Percentiles rank a stretch among this genome's conserved stretches.
Evolutionary conservation across 2,113 vertebrate species (phyloP).

Genomic region (Paracanthobrama guichenoti): DNA sequence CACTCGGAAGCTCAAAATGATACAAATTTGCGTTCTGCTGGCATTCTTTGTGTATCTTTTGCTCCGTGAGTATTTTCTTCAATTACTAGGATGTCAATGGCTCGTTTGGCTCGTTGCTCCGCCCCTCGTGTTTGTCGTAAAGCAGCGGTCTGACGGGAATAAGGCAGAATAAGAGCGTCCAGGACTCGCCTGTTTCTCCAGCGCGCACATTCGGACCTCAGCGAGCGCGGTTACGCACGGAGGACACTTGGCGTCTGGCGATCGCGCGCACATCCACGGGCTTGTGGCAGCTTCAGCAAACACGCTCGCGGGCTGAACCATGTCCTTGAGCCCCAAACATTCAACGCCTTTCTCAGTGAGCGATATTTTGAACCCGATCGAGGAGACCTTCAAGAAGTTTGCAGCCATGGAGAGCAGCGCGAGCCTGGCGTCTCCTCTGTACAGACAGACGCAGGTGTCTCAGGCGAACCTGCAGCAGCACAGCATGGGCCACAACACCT

Average conservation of each 20-base stretch:
- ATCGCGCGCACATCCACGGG: constrained; percentile 57
- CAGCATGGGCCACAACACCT: constrained; percentile 74
- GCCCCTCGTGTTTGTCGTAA: constrained; percentile 82
- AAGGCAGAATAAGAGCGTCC: constrained; percentile 73
- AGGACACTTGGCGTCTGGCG: constrained; percentile 62
- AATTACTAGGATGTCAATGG: constrained; percentile 74
- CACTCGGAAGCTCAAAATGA: constrained; percentile 29
- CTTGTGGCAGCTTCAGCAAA: constrained; percentile 62
- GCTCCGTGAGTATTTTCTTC: constrained; percentile 58
- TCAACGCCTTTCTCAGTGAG: constrained; percentile 93
- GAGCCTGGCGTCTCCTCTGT: constrained; percentile 75
- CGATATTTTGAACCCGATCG: constrained; percentile 91
- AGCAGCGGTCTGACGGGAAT: constrained; percentile 79
- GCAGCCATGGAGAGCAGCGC: constrained; percentile 81
- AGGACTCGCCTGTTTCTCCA: constrained; percentile 68
- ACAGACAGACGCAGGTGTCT: constrained; percentile 77
- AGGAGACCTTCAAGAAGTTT: constrained; percentile 91
- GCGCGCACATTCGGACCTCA: constrained; percentile 70
- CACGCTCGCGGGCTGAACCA: constrained; percentile 77
- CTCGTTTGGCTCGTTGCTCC: constrained; percentile 73
- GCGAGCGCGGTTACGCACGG: constrained; percentile 61
- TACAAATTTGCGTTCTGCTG: constrained; percentile 12
- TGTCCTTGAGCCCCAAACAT: constrained; percentile 94
- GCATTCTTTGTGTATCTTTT: constrained; percentile 54
- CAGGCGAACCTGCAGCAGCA: constrained; percentile 75